Evolutionary conservation across 2,797 vertebrate genomes (phyloP), one percentile per base, ranked within the genome.

Genomic region (Coracias cyanogaster): DNA sequence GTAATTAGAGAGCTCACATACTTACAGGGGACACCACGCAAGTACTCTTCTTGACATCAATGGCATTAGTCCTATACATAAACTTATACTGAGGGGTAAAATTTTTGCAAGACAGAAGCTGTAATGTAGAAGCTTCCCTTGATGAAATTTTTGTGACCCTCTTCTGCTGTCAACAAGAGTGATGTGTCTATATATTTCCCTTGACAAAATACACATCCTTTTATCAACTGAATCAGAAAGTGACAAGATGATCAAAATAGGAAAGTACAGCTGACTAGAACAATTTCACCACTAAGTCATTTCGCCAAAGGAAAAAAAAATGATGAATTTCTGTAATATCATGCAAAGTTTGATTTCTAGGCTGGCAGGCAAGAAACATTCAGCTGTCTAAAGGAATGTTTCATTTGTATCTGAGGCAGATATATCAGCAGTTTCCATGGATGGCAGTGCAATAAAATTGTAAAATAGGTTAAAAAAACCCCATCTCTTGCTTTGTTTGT

Each of bases 221-320:
- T 97, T 97, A 97, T 97, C 96, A 97, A 95, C 73, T 89, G 95
- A 93, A 97, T 96, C 92, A 96, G 76, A 97, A 98, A 97, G 96
- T 97, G 97, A 97, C 97, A 97, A 93, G 95, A 97, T 96, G 96
- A 96, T 97, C 97, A 95, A 97, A 97, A 97, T 74, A 85, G 95
- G 93, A 91, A 97, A 97, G 96, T 94, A 96, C 94, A 95, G 96
- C 93, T 96, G 95, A 96, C 96, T 97, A 89, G 87, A 97, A 95
- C 85, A 94, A 94, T 96, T 96, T 95, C 96, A 88, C 94, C 94
- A 92, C 93, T 73, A 96, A 96, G 94, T 91, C 89, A 93, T 92
- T 96, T 95, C 0, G 2, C 89, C 78, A 94, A 95, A 95, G 85
- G 85, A 95, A 90, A 93, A 95, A 95, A 94, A 94, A 96, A 94